phyloP scores from a whole-genome alignment of 2,888 invertebrate species.

The Sinodicranocentrus sp. region DNA sequence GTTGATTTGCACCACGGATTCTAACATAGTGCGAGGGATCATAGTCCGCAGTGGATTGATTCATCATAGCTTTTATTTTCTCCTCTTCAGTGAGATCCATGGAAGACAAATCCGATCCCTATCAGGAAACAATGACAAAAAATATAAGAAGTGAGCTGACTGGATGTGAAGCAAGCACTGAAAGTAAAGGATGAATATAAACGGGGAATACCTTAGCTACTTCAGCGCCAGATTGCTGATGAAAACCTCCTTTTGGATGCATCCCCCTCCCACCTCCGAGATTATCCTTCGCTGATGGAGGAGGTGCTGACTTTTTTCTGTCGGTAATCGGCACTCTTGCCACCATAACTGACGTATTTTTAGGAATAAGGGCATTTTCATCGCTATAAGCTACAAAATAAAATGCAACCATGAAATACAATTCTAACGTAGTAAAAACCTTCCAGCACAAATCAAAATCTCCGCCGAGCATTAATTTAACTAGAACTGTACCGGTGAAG shows the following conservation, averaged over 20 bases:
- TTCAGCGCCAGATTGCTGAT: conserved; percentile 64
- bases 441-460: no score
- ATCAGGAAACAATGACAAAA: no score
- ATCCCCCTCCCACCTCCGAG: conserved; percentile 39
- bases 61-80: conserved; percentile 98
- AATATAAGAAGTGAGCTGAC: no score
- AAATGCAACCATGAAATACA: no score
- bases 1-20: conserved; percentile 79
- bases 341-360: conserved; percentile 97
- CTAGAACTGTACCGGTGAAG: no score
- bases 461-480: no score
- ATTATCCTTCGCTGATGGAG: conserved; percentile 50
- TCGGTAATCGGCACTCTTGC: conserved; percentile 92
- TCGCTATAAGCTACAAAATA: conserved; percentile 90
- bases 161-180: no score
- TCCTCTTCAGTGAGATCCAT: conserved; percentile 97
- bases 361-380: conserved; percentile 94
- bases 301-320: conserved; percentile 83
- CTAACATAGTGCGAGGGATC: conserved; percentile 94
- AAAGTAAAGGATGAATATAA: conserved; percentile 11
- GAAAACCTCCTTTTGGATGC: conserved; percentile 54
- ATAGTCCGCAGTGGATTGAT: conserved; percentile 97
- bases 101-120: conserved; percentile 89
- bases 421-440: no score
- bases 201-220: conserved; percentile 70